Evolutionary conservation across 1,140 invertebrate species (phyloP).

Genomic region (Spodoptera frugiperda): DNA sequence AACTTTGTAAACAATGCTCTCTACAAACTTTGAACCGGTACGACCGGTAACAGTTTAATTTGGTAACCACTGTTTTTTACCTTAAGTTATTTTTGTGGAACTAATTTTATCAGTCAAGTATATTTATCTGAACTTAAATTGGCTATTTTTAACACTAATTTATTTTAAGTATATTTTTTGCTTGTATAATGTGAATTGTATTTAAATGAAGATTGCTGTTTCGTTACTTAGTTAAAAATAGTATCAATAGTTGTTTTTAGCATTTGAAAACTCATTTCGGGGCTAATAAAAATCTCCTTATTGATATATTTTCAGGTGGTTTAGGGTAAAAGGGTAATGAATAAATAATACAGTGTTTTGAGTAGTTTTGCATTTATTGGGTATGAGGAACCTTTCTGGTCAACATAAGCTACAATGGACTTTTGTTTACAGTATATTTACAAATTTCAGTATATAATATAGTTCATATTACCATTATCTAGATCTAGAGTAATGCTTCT

Average conservation of each 20-base stretch:
- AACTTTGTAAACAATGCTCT: constrained; percentile 24
- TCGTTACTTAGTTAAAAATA: too few species aligned
- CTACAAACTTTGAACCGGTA: constrained; percentile 2
- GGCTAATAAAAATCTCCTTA: too few species aligned
- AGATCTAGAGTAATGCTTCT: constrained; percentile 73
- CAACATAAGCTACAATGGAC: constrained; percentile 86
- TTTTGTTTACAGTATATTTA: constrained; percentile 85
- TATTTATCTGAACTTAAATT: too few species aligned
- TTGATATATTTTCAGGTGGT: background rate
- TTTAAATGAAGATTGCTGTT: too few species aligned
- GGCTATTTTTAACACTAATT: too few species aligned
- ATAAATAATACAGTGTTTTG: constrained; percentile 66
- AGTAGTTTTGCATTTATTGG: constrained; percentile 85
- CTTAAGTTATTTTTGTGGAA: background rate
- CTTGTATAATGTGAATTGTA: too few species aligned
- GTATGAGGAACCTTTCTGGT: constrained; percentile 85
- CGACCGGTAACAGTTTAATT: background rate
- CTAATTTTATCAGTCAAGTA: background rate
- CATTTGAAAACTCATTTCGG: too few species aligned
- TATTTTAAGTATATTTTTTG: too few species aligned
- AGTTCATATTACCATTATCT: constrained; percentile 72
- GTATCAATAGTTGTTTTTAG: too few species aligned
- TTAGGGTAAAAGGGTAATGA: constrained; percentile 46
- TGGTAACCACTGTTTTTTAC: background rate
- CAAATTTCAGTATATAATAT: constrained; percentile 82